Conservation (phyloP, 2,888 invertebrate genomes). For the Alloscopus bannaensis region DNA sequence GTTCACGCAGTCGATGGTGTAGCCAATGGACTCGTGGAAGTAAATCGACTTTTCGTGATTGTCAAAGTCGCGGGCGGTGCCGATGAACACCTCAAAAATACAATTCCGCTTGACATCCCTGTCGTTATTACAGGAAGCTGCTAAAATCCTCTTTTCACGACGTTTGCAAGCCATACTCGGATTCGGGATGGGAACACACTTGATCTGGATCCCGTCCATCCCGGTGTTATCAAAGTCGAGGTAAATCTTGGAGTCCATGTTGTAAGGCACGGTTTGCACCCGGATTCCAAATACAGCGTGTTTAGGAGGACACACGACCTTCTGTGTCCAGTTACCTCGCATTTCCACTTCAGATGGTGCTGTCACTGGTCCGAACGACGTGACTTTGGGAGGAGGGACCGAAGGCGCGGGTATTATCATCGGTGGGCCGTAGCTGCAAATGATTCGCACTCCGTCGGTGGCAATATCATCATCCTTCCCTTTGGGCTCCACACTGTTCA, state of each 20-base stretch:
- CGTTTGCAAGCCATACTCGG: conserved; percentile 1
- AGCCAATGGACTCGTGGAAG: conserved; percentile 28
- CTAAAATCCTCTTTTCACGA: background rate
- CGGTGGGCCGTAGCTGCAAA: conserved; percentile 19
- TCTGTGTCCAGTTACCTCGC: background rate
- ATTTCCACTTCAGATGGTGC: no score
- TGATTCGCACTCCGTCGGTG: background rate
- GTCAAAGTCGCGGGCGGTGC: background rate
- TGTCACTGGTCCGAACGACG: no score
- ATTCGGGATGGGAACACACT: conserved; percentile 2
- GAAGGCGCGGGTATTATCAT: background rate
- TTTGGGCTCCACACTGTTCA: background rate
- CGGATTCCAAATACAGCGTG: background rate
- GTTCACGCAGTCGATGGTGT: conserved; percentile 6
- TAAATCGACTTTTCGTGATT: background rate
- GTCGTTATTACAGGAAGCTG: conserved; percentile 17
- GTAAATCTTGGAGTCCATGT: background rate
- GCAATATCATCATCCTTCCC: background rate
- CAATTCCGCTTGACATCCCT: background rate
- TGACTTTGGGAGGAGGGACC: no score
- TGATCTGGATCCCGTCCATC: background rate
- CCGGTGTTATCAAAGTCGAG: conserved; percentile 20
- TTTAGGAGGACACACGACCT: background rate
- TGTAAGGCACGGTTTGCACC: conserved; percentile 8
- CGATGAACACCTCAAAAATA: background rate